Conservation (phyloP, 2,888 invertebrate species). For the Notodromas monacha region DNA sequence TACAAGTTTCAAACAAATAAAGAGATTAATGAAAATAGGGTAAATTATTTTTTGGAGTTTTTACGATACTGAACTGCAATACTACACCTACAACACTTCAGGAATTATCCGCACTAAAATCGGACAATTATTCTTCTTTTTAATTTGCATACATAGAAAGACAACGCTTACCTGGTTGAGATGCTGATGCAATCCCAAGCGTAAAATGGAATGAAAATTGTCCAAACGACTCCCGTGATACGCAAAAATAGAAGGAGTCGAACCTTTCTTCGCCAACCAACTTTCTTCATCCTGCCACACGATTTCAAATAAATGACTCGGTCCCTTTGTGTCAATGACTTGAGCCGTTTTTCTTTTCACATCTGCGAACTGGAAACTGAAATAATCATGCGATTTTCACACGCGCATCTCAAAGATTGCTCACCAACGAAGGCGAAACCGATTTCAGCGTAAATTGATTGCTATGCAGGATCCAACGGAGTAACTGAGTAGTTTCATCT, state of each 20-base stretch:
- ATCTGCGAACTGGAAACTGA: conserved; percentile 11
- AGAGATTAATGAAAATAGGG: too few species aligned
- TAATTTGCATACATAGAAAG: too few species aligned
- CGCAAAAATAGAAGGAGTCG: conserved; percentile 27
- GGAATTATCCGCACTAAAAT: too few species aligned
- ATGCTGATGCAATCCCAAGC: conserved; percentile 39
- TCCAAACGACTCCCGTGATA: conserved; percentile 49
- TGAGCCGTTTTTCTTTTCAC: conserved; percentile 13
- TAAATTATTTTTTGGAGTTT: too few species aligned
- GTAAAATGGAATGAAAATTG: conserved; percentile 43
- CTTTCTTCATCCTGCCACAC: conserved; percentile 7
- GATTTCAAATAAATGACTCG: conserved; percentile 10
- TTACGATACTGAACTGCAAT: too few species aligned
- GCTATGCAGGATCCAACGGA: too few species aligned
- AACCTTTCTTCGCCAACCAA: conserved; percentile 12
- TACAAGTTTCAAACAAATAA: too few species aligned
- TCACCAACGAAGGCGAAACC: conserved; percentile 14
- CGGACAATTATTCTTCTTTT: too few species aligned
- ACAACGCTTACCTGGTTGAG: conserved; percentile 23
- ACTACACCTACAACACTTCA: too few species aligned
- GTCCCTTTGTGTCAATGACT: conserved; percentile 11
- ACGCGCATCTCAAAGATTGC: not conserved
- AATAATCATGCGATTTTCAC: conserved; percentile 2
- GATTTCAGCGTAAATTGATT: too few species aligned
- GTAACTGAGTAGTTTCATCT: too few species aligned